A percentile compares a stretch with the other conserved stretches of the same genome.
phyloP scores from a whole-genome alignment of 2,113 vertebrate species.

The Gila orcuttii region DNA sequence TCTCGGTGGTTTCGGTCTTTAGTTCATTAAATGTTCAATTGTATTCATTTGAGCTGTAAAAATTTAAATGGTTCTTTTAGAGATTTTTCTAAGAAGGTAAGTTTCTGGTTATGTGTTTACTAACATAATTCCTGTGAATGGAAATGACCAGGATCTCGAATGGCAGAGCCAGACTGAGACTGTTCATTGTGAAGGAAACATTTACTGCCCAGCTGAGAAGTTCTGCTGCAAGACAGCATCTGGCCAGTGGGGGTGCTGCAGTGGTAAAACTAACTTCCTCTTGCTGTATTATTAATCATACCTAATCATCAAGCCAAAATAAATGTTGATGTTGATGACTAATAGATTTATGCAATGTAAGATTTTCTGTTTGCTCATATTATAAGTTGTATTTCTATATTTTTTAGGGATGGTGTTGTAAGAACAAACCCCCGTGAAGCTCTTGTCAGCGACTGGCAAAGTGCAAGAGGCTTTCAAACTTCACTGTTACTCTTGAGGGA shows the following conservation, averaged over 20 bases:
- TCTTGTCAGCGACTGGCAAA: constrained; percentile 57
- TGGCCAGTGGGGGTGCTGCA: constrained; percentile 73
- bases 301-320: background rate
- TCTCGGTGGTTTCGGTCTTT: background rate
- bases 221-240: constrained; percentile 67
- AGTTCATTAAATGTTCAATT: background rate
- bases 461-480: constrained; percentile 53
- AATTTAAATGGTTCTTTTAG: background rate
- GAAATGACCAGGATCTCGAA: constrained; percentile 4
- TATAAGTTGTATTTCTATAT: constrained; percentile 18
- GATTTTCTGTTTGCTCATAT: background rate
- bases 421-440: constrained; percentile 64
- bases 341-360: background rate
- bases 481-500: background rate
- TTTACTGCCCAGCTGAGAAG: constrained; percentile 62
- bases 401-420: constrained; percentile 72
- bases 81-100: background rate
- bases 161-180: background rate
- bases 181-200: constrained; percentile 67
- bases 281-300: background rate
- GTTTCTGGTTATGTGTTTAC: background rate
- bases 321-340: background rate
- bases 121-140: constrained; percentile 23
- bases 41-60: background rate
- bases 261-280: constrained; percentile 62